phyloP scores from a whole-genome alignment of 2,888 invertebrate genomes.

The Abrostola triplasia region DNA sequence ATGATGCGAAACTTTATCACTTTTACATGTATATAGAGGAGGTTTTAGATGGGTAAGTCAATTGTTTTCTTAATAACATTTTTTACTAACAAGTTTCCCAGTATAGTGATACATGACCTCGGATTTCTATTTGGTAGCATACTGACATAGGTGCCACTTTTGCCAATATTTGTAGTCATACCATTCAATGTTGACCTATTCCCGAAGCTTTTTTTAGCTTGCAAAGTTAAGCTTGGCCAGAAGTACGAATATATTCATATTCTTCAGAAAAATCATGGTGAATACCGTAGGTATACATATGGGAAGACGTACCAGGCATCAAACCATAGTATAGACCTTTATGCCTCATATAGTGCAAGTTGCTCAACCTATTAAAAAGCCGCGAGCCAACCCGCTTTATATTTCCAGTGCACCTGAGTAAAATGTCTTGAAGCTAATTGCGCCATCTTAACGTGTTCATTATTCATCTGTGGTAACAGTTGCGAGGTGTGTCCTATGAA shows the following conservation, averaged over 20 bases:
- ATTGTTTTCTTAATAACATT: neutral
- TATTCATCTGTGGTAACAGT: constrained; percentile 24
- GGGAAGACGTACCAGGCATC: neutral
- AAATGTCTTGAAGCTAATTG: constrained; percentile 31
- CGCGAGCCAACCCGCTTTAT: constrained; percentile 16
- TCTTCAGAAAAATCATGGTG: too few species aligned
- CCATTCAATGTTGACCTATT: too few species aligned
- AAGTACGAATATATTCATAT: too few species aligned
- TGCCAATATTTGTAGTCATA: too few species aligned
- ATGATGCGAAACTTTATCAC: constrained; percentile 76
- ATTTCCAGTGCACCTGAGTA: constrained; percentile 32
- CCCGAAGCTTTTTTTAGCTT: too few species aligned
- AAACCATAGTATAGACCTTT: neutral
- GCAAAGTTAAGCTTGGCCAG: too few species aligned
- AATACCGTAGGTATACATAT: too few species aligned
- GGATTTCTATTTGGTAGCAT: too few species aligned
- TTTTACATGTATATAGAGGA: constrained; percentile 80
- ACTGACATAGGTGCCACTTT: too few species aligned
- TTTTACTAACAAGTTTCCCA: neutral
- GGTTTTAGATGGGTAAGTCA: constrained; percentile 70
- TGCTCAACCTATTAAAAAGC: constrained; percentile 20
- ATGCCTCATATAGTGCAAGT: constrained; percentile 2
- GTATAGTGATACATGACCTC: neutral
- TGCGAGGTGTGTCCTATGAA: constrained; percentile 17
- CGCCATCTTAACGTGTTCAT: constrained; percentile 33